Base-by-base conservation (phyloP, 2,888 invertebrate genomes). In the Syrista parreyssii region DNA sequence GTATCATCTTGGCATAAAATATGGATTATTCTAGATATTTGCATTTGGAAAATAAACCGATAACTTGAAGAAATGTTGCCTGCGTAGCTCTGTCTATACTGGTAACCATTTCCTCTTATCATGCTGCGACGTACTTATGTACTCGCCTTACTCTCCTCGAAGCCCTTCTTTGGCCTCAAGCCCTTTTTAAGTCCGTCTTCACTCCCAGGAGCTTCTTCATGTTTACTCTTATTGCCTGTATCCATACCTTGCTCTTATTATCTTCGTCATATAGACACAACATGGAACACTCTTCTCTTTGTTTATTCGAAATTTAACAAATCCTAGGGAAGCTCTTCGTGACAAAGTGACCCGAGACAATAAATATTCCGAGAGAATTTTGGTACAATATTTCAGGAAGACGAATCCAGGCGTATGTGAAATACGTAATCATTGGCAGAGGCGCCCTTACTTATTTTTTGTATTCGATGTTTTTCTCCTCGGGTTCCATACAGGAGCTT, bases 21-120 rank as follows among this genome's bases (percentile, higher is more conserved):
- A 90, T 90, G 90, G 89, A 90, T 90, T 90, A 90, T 90, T 90
- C 90, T 85, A 82, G 86, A 84, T 87, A 90, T 90, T 90, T 90
- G 89, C 90, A 90, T 90, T 89, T 80, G 87, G 86, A 89, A 90
- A 89, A 90, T 89, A 89, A 89, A 86, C 86, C 87, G 87, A 87
- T 86, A 88, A 88, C 86, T 87, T 88, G 83, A 79, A 82, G 78
- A 79, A 77, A 80, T 78, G 76, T 75, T 79, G 68, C 68, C 79
- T 78, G 79, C 68, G 79, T 83, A 78, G 82, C 81, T 72, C 40
- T 32, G 80, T 73, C 68, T 79, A 33, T 71, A 33, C 31, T 71
- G 71, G 71, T 30, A 71, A 33, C 71, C 31, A 15, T 71, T 9
- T 71, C 71, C 71, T 71, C 15, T 71, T 32, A 32, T 71, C 30